phyloP scores from a whole-genome alignment of 2,888 invertebrate species.

The Zaprionus obscuricornis region DNA sequence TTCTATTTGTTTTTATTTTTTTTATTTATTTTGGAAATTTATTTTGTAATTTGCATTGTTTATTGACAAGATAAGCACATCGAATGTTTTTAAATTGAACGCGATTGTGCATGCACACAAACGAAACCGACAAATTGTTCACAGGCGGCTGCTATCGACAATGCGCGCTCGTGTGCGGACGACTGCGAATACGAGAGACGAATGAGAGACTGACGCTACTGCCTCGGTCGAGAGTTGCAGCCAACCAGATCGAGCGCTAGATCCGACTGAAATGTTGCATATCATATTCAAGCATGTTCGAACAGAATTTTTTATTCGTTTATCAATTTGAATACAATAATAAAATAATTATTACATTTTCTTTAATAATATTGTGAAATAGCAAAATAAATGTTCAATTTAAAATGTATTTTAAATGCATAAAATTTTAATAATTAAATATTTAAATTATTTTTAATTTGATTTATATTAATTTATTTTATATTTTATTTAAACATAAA shows the following conservation, averaged over 20 bases:
- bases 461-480: too few species aligned
- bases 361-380: too few species aligned
- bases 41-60: too few species aligned
- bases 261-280: slow-evolving; percentile 26
- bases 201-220: slow-evolving; percentile 45
- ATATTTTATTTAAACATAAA: too few species aligned
- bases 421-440: too few species aligned
- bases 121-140: slow-evolving; percentile 42
- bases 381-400: too few species aligned
- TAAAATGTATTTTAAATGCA: too few species aligned
- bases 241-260: slow-evolving; percentile 33
- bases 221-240: slow-evolving; percentile 17
- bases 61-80: slow-evolving; percentile 10
- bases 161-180: slow-evolving; percentile 38
- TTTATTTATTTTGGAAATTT: too few species aligned
- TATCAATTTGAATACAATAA: too few species aligned
- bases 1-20: slow-evolving; percentile 1
- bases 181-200: slow-evolving; percentile 42
- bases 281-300: slow-evolving; percentile 10
- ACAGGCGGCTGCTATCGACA: neutral
- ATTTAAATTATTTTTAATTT: too few species aligned
- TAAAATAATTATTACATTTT: neutral
- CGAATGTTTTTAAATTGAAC: slow-evolving; percentile 13
- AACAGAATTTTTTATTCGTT: neutral
- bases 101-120: slow-evolving; percentile 30